phyloP scores from a whole-genome alignment of 2,113 vertebrate genomes.

The Microcebus ravelobensis region DNA sequence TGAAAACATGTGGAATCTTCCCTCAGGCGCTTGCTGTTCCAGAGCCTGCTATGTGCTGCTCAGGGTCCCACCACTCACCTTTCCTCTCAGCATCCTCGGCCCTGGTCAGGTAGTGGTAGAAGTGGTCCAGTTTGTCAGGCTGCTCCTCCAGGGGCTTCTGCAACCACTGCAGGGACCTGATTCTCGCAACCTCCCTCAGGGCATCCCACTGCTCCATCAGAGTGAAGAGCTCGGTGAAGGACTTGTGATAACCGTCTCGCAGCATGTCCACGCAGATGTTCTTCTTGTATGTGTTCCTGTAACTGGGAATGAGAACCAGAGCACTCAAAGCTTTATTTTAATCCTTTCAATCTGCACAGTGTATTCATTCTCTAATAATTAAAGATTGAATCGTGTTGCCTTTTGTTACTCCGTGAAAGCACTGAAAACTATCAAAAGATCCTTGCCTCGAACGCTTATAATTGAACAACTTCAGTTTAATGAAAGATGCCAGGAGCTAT shows the following conservation, averaged over 20 bases:
- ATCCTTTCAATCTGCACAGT: constrained; percentile 61
- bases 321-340: constrained; percentile 62
- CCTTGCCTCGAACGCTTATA: not conserved
- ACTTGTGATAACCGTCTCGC: constrained; percentile 89
- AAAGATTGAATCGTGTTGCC: not conserved
- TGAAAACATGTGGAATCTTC: constrained; percentile 78
- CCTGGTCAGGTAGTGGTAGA: constrained; percentile 92
- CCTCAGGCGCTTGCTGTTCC: constrained; percentile 79
- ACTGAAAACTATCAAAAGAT: not conserved
- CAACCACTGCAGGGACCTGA: constrained; percentile 95
- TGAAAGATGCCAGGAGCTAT: constrained; percentile 43
- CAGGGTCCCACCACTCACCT: constrained; percentile 85
- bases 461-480: constrained; percentile 11
- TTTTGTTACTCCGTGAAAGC: not conserved
- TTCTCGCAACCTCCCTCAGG: constrained; percentile 90
- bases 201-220: constrained; percentile 90
- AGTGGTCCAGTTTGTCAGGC: constrained; percentile 91
- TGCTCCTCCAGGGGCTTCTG: constrained; percentile 90
- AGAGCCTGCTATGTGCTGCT: constrained; percentile 78
- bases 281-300: constrained; percentile 91
- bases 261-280: constrained; percentile 93
- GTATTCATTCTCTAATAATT: constrained; percentile 58
- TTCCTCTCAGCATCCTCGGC: constrained; percentile 87
- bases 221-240: constrained; percentile 88
- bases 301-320: constrained; percentile 82